Evolutionary conservation across 2,888 invertebrate genomes (phyloP), one percentile per base, ranked within the genome.

Genomic region (Scaptomyza polygonia): DNA sequence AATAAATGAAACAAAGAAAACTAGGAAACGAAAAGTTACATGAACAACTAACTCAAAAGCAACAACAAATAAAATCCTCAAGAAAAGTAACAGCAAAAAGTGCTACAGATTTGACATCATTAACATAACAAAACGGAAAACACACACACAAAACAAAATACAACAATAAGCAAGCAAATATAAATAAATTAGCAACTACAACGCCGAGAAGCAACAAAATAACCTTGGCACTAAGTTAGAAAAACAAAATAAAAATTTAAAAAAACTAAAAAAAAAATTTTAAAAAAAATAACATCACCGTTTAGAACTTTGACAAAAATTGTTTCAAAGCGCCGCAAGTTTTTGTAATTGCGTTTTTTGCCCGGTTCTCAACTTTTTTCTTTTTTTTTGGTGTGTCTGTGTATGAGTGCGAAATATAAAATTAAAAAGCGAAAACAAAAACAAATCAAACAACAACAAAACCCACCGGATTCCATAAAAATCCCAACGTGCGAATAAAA

Each of bases 181-280:
- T 57, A 72, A 61, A 75, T 54, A 65, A 68, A 68, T 73, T 73
- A 55, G 67, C 72, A 64, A 52, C 51, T 72, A 54, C 27, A 57
- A 21, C 36, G 55, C 40, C 44, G 43, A 62, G 48, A 61, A 62
- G 44, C 42, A 63, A 43, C 47, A 64, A 45, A 45, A 52, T 47
- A 65, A 73, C 62, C 67, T 72, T 75, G 61, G 72, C 58, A 64
- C 42, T 32, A 65, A 49, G 45, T 45, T 51, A 59, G 56, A 67
- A 65, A 71, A 3, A 58, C 57, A 54, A 14, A 42, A 40, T 14
- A 32, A 21, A n/a, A 55, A 32, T 12, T 32, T 3, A n/a, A n/a
- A 12, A 32, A 32, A 21, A 21, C 21, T 32, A 3, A 32, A 30
- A 43, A 27, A 29, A 49, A 34, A 42, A n/a, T n/a, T n/a, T n/a